phyloP scores from a whole-genome alignment of 2,888 invertebrate genomes.

The Melanophora roralis region DNA sequence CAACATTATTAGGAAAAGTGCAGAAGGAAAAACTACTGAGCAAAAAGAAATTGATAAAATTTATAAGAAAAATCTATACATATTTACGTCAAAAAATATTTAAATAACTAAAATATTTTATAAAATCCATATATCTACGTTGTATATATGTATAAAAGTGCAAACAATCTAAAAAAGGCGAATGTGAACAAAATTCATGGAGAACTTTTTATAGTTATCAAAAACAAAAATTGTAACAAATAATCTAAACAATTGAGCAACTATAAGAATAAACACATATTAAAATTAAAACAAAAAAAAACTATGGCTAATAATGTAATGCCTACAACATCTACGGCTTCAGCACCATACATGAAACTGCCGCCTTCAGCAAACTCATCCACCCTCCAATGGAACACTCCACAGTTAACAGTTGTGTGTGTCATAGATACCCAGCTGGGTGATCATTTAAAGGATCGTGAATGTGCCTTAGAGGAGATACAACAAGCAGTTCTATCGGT shows the following conservation, averaged over 20 bases:
- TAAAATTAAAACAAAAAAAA: background rate
- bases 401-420: constrained; percentile 82
- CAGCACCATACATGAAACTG: constrained; percentile 42
- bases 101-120: too few relatives aligned
- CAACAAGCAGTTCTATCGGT: constrained; percentile 87
- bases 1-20: too few relatives aligned
- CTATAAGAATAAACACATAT: background rate
- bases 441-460: constrained; percentile 85
- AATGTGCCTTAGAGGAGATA: constrained; percentile 90
- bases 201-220: constrained; percentile 15
- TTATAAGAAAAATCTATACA: too few relatives aligned
- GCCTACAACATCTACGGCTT: constrained; percentile 23
- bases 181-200: constrained; percentile 5
- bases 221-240: constrained; percentile 3
- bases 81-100: too few relatives aligned
- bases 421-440: constrained; percentile 87
- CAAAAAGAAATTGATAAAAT: too few relatives aligned
- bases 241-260: background rate
- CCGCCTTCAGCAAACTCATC: background rate
- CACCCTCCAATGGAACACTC: constrained; percentile 34
- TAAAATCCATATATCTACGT: too few relatives aligned
- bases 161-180: too few relatives aligned
- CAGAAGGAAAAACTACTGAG: too few relatives aligned
- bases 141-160: too few relatives aligned
- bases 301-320: constrained; percentile 57